Conservation (phyloP, 2,797 vertebrate genomes). For the Rhinophrynus dorsalis region DNA sequence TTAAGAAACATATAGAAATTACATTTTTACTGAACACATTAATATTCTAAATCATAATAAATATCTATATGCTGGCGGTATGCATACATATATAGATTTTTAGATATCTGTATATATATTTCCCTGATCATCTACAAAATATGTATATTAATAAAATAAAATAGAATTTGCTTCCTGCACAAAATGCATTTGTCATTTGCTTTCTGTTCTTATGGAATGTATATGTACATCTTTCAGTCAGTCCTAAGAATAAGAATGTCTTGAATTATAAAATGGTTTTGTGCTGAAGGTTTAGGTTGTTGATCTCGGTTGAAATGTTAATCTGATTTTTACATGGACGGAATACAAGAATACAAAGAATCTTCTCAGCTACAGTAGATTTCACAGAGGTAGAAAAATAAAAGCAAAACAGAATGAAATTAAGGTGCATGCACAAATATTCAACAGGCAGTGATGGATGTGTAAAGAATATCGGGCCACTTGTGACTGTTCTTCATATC, state of each 20-base stretch:
- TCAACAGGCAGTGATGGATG: conserved; percentile 49
- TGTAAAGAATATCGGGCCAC: background rate
- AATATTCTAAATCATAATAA: conserved; percentile 78
- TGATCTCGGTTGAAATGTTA: conserved; percentile 41
- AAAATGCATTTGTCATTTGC: conserved; percentile 76
- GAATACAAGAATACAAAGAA: conserved; percentile 60
- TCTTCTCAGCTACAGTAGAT: conserved; percentile 76
- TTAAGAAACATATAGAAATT: background rate
- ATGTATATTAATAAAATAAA: conserved; percentile 71
- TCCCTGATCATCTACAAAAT: conserved; percentile 81
- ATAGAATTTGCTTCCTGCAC: conserved; percentile 73
- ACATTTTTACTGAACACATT: conserved; percentile 75
- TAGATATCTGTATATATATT: conserved; percentile 65
- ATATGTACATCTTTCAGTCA: conserved; percentile 70
- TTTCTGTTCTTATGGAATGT: conserved; percentile 71
- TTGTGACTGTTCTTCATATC: conserved; percentile 12
- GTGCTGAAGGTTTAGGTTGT: conserved; percentile 53
- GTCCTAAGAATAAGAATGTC: conserved; percentile 56
- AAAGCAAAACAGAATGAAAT: conserved; percentile 58
- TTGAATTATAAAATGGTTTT: conserved; percentile 59
- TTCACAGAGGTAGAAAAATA: conserved; percentile 80
- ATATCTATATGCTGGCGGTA: conserved; percentile 62
- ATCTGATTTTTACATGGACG: conserved; percentile 62
- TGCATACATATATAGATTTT: conserved; percentile 55
- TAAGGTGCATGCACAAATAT: conserved; percentile 67